Percentiles rank a stretch among this genome's conserved stretches.
phyloP scores from a whole-genome alignment of 2,888 invertebrate species.

The Drosophila putrida region DNA sequence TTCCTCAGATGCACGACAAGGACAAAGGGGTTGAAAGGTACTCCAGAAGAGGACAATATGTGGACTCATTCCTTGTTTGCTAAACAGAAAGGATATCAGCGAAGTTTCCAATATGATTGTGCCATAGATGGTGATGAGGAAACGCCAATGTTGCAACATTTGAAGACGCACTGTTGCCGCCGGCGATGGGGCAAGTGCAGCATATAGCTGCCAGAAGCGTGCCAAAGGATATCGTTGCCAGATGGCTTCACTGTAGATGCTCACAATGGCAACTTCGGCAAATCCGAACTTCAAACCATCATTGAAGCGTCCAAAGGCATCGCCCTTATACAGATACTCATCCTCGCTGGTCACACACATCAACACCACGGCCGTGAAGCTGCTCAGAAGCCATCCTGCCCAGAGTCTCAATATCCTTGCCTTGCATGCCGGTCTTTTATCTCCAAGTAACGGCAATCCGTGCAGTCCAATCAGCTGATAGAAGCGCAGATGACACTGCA shows the following conservation, averaged over 20 bases:
- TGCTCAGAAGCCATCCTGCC: slow-evolving; percentile 49
- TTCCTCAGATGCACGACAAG: slow-evolving; percentile 63
- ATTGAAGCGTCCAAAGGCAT: slow-evolving; percentile 69
- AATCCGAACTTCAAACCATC: slow-evolving; percentile 70
- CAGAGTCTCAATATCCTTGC: slow-evolving; percentile 46
- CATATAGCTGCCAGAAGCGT: slow-evolving; percentile 69
- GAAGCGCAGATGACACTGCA: slow-evolving; percentile 65
- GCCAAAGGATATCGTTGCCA: slow-evolving; percentile 37
- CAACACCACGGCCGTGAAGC: slow-evolving; percentile 33
- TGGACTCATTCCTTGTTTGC: slow-evolving; percentile 8
- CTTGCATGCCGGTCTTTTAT: slow-evolving; percentile 2
- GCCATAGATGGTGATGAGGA: slow-evolving; percentile 57
- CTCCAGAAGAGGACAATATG: slow-evolving; percentile 72
- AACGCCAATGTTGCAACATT: slow-evolving; percentile 53
- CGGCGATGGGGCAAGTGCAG: slow-evolving; percentile 10
- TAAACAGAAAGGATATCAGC: slow-evolving; percentile 23
- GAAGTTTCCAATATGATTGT: slow-evolving; percentile 35
- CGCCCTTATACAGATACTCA: slow-evolving; percentile 58
- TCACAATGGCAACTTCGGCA: slow-evolving; percentile 62
- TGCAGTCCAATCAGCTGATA: slow-evolving; percentile 77
- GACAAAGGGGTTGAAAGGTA: slow-evolving; percentile 74
- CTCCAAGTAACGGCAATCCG: slow-evolving; percentile 55
- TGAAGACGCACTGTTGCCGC: slow-evolving; percentile 28
- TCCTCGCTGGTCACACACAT: slow-evolving; percentile 54
- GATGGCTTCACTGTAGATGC: slow-evolving; percentile 67